phyloP scores from a whole-genome alignment of 92 coral and sea anemone genomes.

The Porites lobata region DNA sequence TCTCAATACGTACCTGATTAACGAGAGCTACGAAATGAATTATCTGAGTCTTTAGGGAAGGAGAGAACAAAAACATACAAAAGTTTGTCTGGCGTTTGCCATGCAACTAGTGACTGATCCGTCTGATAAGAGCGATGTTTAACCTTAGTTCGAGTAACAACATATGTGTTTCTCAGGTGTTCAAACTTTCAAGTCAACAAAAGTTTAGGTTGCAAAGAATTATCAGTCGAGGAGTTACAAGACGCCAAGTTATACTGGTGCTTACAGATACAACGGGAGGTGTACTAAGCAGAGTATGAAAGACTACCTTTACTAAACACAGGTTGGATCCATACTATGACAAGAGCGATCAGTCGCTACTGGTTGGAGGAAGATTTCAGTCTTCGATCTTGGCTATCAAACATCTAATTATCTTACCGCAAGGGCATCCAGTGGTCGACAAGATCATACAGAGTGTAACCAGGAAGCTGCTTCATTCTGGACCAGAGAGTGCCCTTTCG shows the following conservation, averaged over 20 bases:
- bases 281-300: conserved; percentile 46
- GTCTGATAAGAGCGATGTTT: conserved; percentile 20
- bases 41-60: neutral
- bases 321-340: conserved; percentile 1
- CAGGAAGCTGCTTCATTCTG: conserved; percentile 38
- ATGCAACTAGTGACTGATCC: conserved; percentile 23
- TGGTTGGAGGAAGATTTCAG: conserved; percentile 22
- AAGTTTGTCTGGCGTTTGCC: neutral
- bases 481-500: conserved; percentile 42
- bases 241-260: conserved; percentile 11
- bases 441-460: conserved; percentile 10
- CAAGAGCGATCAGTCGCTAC: neutral
- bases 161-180: conserved; percentile 6
- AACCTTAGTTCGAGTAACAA: conserved; percentile 25
- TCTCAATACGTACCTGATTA: neutral
- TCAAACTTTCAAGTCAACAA: conserved; percentile 3
- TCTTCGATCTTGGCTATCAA: conserved; percentile 10
- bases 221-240: conserved; percentile 23
- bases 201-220: conserved; percentile 4
- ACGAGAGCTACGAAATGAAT: neutral
- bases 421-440: conserved; percentile 13
- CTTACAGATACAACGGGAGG: conserved; percentile 31
- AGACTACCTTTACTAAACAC: conserved; percentile 14
- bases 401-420: conserved; percentile 48
- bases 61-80: conserved; percentile 8